phyloP scores from a whole-genome alignment of 2,797 vertebrate species.

The Tympanoctomys barrerae region DNA sequence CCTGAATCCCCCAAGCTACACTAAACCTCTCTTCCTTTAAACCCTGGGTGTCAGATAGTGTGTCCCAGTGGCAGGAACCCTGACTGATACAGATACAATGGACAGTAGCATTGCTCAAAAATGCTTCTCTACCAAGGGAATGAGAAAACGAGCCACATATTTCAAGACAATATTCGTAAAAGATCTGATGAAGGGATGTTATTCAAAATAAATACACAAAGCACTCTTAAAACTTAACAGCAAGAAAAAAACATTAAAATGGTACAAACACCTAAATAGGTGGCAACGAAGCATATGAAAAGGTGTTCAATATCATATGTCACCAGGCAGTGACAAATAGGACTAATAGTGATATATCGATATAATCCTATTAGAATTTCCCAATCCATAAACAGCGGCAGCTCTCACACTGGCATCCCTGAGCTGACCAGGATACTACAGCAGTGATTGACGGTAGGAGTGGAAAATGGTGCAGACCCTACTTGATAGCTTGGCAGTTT shows the following conservation, averaged over 20 bases:
- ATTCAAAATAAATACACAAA: constrained; percentile 43
- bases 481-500: neutral
- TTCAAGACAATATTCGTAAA: constrained; percentile 15
- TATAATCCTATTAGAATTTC: neutral
- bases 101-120: neutral
- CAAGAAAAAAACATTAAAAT: neutral
- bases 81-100: neutral
- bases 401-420: neutral
- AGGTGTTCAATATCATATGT: neutral
- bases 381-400: neutral
- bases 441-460: neutral
- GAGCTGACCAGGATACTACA: neutral
- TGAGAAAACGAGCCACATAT: neutral
- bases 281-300: neutral
- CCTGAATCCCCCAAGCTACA: neutral
- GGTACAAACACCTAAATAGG: neutral
- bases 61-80: neutral
- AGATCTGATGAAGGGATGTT: neutral
- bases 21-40: neutral
- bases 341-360: neutral
- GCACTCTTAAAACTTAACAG: neutral
- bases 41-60: neutral
- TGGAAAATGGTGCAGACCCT: neutral
- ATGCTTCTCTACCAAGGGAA: neutral
- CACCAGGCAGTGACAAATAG: neutral